These are phyloP conservation scores for Gnathonemus echidnorhynchus DNA, from an alignment of 2,113 vertebrate genomes.

Conservation along the genomic window DNA sequence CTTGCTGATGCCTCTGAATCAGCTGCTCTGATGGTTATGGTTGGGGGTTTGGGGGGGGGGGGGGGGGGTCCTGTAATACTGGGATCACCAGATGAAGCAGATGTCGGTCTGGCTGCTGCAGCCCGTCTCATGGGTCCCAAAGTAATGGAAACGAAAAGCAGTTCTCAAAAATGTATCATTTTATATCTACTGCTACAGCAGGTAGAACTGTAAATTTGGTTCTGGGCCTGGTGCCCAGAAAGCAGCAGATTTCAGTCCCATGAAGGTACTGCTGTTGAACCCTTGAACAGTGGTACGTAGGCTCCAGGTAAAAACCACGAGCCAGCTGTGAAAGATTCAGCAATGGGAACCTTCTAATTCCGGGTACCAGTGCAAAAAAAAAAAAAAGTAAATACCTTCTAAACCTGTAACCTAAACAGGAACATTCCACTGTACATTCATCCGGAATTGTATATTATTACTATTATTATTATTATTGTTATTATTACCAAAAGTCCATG, in stretches of 20 bases:
- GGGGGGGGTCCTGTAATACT: conserved; percentile 22
- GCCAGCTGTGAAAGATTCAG: neutral
- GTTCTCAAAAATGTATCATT: neutral
- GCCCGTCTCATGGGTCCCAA: neutral
- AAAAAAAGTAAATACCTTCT: neutral
- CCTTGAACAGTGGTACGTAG: neutral
- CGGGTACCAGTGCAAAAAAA: neutral
- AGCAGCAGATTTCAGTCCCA: neutral
- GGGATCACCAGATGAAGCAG: conserved; percentile 42
- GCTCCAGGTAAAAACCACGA: neutral
- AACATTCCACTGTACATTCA: neutral
- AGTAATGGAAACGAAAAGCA: neutral
- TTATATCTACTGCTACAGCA: neutral
- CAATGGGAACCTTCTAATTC: neutral
- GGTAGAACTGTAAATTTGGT: neutral
- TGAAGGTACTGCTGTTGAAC: neutral
- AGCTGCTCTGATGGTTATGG: conserved; percentile 33
- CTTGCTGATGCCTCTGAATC: conserved; percentile 14
- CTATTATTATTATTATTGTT: neutral
- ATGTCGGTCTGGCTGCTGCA: conserved; percentile 30
- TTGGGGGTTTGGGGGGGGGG: neutral
- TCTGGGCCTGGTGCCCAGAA: neutral
- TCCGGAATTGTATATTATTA: neutral
- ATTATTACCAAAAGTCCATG: neutral
- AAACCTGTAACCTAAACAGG: neutral